Evolutionary conservation across 2,113 vertebrate genomes (phyloP), one percentile per base, ranked within the genome.

Genomic region (Paratilapia polleni): DNA sequence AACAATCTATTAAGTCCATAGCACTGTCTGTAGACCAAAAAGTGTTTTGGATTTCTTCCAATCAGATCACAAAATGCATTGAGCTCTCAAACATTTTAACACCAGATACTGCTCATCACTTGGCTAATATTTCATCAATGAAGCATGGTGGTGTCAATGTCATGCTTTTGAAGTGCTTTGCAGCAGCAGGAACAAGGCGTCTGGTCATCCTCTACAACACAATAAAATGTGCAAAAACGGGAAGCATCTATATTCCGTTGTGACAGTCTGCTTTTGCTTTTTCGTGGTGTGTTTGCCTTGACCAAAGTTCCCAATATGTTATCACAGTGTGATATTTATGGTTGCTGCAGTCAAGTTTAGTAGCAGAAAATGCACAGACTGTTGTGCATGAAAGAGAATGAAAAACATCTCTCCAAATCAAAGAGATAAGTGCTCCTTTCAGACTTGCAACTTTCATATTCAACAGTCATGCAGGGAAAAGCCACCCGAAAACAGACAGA

Each of bases 321-420:
- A n/a, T 22, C 47, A 63, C 19, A 12, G 38, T 54, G 49, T 28
- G 59, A 68, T 64, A 38, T 60, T 80, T 56, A 56, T 13, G 26
- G 54, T 56, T 61, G 66, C 57, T 41, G 24, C 43, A 49, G 38
- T 58, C 78, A 31, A 78, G 20, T 73, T 52, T n/a, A 73, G 52
- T 52, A 49, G 26, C 24, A 52, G 17, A 73, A 52, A 47, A 26
- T 28, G 66, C 43, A 28, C 52, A 34, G 43, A 41, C 17, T 34
- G 41, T 60, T 3, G 59, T 81, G n/a, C 10, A 5, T 78, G 22
- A 84, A 73, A 52, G 22, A 52, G 28, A 52, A 6, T 73, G 66
- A 52, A 31, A 78, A 74, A 66, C 34, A 58, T 38, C 22, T 14
- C 17, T 34, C 14, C 24, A 12, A 80, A 77, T 87, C 77, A 80